Conservation (phyloP, 2,113 vertebrate species). For the Anoplopoma fimbria region DNA sequence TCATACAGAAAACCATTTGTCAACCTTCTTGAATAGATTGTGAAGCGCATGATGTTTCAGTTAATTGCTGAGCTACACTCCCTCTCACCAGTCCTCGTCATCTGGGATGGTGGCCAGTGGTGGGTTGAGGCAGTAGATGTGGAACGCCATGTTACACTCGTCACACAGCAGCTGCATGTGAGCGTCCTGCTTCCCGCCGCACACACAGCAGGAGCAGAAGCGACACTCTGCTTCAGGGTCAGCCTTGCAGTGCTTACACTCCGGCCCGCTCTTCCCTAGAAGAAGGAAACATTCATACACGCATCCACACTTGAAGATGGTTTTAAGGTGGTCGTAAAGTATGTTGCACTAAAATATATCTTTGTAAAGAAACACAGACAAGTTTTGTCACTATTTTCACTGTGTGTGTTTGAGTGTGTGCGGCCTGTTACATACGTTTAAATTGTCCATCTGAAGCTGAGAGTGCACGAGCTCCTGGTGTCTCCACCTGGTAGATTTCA, state of each 20-base stretch:
- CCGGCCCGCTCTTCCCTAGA: constrained; percentile 96
- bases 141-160: constrained; percentile 99
- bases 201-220: constrained; percentile 96
- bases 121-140: constrained; percentile 97
- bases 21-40: constrained; percentile 12
- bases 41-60: constrained; percentile 11
- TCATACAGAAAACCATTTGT: constrained; percentile 29
- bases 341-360: background rate
- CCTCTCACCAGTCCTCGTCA: constrained; percentile 98
- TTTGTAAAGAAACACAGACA: background rate
- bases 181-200: constrained; percentile 97
- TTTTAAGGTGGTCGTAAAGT: background rate
- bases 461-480: constrained; percentile 90
- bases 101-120: constrained; percentile 95
- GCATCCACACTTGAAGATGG: background rate
- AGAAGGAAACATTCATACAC: background rate
- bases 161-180: constrained; percentile 98
- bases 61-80: constrained; percentile 48
- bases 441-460: constrained; percentile 94
- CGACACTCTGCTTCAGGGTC: constrained; percentile 94
- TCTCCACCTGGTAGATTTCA: constrained; percentile 97
- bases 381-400: background rate
- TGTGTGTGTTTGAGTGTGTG: background rate
- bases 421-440: constrained; percentile 87
- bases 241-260: constrained; percentile 97